These are phyloP conservation scores for Hylia prasina DNA, from an alignment of 2,113 vertebrate species.

Conservation along the genomic window DNA sequence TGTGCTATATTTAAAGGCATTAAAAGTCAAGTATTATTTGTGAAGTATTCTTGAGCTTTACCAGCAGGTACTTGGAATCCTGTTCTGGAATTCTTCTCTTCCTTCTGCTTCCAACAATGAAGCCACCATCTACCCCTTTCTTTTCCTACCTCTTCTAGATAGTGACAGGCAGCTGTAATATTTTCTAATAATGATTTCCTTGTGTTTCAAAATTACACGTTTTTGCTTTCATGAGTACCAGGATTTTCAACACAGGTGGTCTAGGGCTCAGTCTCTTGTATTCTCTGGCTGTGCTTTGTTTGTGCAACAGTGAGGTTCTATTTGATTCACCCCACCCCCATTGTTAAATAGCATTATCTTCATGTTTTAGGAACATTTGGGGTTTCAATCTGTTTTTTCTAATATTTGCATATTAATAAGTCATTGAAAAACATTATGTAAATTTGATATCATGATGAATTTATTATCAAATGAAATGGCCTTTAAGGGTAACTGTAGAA, in stretches of 20 bases:
- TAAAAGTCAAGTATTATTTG: neutral
- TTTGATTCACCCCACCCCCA: neutral
- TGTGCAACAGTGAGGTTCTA: neutral
- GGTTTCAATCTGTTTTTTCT: slow-evolving; percentile 29
- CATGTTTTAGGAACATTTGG: neutral
- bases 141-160: neutral
- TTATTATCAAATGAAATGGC: slow-evolving; percentile 66
- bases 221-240: neutral
- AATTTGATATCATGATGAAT: slow-evolving; percentile 64
- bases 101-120: neutral
- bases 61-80: neutral
- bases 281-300: neutral
- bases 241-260: neutral
- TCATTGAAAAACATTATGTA: slow-evolving; percentile 73
- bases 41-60: neutral
- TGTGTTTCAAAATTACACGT: neutral
- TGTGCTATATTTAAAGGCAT: neutral
- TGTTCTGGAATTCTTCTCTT: neutral
- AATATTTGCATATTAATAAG: slow-evolving; percentile 71
- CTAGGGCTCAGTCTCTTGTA: neutral
- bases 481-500: slow-evolving; percentile 60
- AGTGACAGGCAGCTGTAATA: neutral
- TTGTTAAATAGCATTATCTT: neutral
- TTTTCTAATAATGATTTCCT: neutral
- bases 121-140: neutral